Evolutionary conservation across 23 tunicate species (phyloP), one percentile per base, ranked within the genome.

Genomic region (Botrylloides violaceus): DNA sequence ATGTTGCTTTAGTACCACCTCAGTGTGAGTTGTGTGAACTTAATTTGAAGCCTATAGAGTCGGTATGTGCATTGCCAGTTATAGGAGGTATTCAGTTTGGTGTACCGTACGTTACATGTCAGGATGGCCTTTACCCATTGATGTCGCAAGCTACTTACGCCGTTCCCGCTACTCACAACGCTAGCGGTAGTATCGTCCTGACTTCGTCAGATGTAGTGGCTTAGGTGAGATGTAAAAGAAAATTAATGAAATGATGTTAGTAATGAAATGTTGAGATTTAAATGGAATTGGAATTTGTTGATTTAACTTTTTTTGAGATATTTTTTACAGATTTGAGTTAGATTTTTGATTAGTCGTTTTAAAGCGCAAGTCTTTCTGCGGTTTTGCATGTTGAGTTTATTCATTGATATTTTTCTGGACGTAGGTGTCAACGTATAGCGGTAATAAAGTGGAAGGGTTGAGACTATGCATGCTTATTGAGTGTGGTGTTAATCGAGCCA

Each of bases 171-270:
- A 22, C 58, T 3, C 24, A 47, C 58, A 76, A 55, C 36, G 36
- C 38, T 66, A 76, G 80, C 36, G 80, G 80, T 24, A 76, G 80
- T 55, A 22, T 76, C n/a, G 80, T 76, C 18, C 23, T 76, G 23
- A 76, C 60, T 32, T 48, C 70, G 0, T 9, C 53, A 43, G 53
- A 15, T 43, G 53, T 43, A 15, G 53, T 7, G 53, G 53, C 53
- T 43, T 43, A 7, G 53, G 53, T 43, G 15, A 15, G 9, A 15
- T 43, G 53, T 43, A 43, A n/a, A n/a, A n/a, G n/a, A n/a, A n/a
- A n/a, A n/a, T n/a, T n/a, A n/a, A n/a, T n/a, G n/a, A n/a, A n/a
- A n/a, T n/a, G n/a, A 9, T 43, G 53, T 43, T 7, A 9, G 15
- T 9, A 43, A 43, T 43, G 53, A 43, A 43, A 43, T 43, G 53